Evolutionary conservation across 92 coral and sea anemone genomes (phyloP), one percentile per base, ranked within the genome.

Genomic region (Anthopleura xanthogrammica): DNA sequence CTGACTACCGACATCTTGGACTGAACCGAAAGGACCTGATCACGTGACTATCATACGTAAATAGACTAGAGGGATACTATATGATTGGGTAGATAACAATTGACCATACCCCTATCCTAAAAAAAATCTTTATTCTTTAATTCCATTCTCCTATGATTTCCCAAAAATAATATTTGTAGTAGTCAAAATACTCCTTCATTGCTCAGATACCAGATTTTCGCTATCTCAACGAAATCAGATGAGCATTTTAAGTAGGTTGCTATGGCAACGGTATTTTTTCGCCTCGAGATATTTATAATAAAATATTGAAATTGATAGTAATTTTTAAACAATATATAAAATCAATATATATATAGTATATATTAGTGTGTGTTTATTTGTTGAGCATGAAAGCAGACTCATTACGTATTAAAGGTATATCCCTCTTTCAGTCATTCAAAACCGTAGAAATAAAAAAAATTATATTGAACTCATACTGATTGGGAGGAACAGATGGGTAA

Each of bases 1-100:
- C 80, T 84, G 62, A 75, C 87, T 65, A 73, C 88, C 89, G 89
- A 80, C 89, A 86, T 86, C 81, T 86, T 86, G 70, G 85, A 16
- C 72, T 77, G 70, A 80, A 86, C 78, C 89, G 85, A 80, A 86
- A 86, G 60, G 20, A 57, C 12, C 20, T 0, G 12, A 68, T 86
- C 89, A 86, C 89, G 89, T 86, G 89, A 86, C 85, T 16, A 41
- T 46, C 70, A 24, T 75, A 40, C 79, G 52, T 73, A 85, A 85
- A 55, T 79, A 40, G 16, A 54, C 81, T 72, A 80, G 89, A 75
- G 85, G 85, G 89, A 65, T 76, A 29, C 43, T 29, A 12, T 36
- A 14, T 2, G 74, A 24, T 68, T 24, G 42, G 74, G 14, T 68
- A 16, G 42, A 36, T 12, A 68, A 36, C 74, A 68, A 68, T 68